Conservation (phyloP, 1,140 invertebrate genomes). For the Chelonus insularis region DNA sequence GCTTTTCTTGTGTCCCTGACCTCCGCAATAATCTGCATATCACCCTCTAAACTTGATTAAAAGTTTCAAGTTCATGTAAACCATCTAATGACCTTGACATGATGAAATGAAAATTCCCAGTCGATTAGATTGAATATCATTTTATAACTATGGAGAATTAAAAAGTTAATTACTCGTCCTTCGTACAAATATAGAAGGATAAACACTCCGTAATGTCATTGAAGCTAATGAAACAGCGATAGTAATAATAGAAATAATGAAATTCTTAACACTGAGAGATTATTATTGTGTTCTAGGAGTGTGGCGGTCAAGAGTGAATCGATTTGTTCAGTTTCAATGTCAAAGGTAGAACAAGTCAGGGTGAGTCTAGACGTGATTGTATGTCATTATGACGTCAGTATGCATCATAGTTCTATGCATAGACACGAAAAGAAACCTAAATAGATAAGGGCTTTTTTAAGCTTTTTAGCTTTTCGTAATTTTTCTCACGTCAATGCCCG, state of each 20-base stretch:
- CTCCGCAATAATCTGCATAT: constrained; percentile 16
- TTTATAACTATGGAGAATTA: too few relatives aligned
- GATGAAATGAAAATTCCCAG: constrained; percentile 2
- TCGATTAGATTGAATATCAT: too few relatives aligned
- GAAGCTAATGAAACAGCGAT: too few relatives aligned
- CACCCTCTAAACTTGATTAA: constrained; percentile 25
- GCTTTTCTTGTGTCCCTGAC: constrained; percentile 24
- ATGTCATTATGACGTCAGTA: not conserved
- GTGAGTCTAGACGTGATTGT: constrained; percentile 13
- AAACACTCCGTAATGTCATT: too few relatives aligned
- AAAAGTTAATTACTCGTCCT: too few relatives aligned
- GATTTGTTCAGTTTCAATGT: constrained; percentile 48
- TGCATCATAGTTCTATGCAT: not conserved
- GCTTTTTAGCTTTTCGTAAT: too few relatives aligned
- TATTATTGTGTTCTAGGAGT: not conserved
- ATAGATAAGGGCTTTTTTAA: too few relatives aligned
- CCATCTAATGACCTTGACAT: not conserved
- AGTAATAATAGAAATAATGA: too few relatives aligned
- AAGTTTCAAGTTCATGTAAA: constrained; percentile 31
- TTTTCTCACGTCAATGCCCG: too few relatives aligned
- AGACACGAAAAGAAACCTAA: too few relatives aligned
- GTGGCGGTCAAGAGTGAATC: constrained; percentile 31
- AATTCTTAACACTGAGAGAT: not conserved
- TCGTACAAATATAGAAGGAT: too few relatives aligned
- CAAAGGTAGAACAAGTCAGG: constrained; percentile 38